Percentiles rank a stretch among this genome's conserved stretches.
Conservation (phyloP, 2,113 vertebrate species). For the mouse (Mus musculus) region GRCm39 chr9:22853001-22853500, state of each 20-base stretch:
- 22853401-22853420: not conserved
- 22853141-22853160: not conserved
- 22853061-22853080: not conserved
- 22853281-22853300: slow-evolving; percentile 24
- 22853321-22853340: not conserved
- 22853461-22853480: not conserved
- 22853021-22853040: not conserved
- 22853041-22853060: not conserved
- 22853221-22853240: not conserved
- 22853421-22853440: not conserved
- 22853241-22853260: not conserved
- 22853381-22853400: not conserved
- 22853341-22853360: slow-evolving; percentile 16
- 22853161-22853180: not conserved
- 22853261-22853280: slow-evolving; percentile 27
- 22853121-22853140: not conserved
- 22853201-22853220: not conserved
- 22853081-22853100: slow-evolving; percentile 12
- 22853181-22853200: slow-evolving; percentile 42
- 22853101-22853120: not conserved
- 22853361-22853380: not conserved
- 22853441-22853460: not conserved
- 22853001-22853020: not conserved
- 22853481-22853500: not conserved
- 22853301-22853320: slow-evolving; percentile 36